Evolutionary conservation across 2,888 invertebrate species (phyloP), one percentile per base, ranked within the genome.

Genomic region (Schizaphis graminum): DNA sequence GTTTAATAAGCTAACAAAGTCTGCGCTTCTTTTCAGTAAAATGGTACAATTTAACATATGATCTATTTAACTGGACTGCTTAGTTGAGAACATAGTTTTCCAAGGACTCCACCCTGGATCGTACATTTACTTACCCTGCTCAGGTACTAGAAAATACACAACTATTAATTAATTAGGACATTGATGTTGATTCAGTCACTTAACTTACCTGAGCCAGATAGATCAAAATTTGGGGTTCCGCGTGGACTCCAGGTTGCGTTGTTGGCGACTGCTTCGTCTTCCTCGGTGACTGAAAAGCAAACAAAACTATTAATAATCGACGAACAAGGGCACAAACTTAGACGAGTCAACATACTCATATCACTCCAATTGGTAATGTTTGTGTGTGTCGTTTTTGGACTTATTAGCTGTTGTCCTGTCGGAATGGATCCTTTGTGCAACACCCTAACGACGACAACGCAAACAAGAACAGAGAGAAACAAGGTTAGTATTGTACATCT

Each of bases 141-240:
- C 94, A 91, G 94, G 91, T 87, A 94, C 94, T 94, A 94, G n/a
- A 94, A 94, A 94, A 91, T 91, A 94, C 85, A 91, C 61, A 94
- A 86, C 90, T 91, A 44, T 94, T 94, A 87, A 94, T 94, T 90
- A 90, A 90, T 94, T 90, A 90, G 86, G 86, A 94, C 86, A 91
- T 87, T 61, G 11, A 41, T 49, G 88, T 86, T 16, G 86, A 13
- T 41, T 91, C n/a, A 8, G 4, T 67, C 61, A 21, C 21, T 91
- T n/a, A 77, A 77, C 90, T 28, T 67, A 94, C 94, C 94, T 61
- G 89, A 47, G 61, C 90, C 94, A 94, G 90, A 47, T 91, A 94
- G 35, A 87, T 94, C 94, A 91, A 94, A 94, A 91, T 86, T 94
- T 67, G 44, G 61, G 87, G 90, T 94, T 53, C 41, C 91, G 0